These are phyloP conservation scores for Phaenicophaeus curvirostris DNA, from an alignment of 2,797 vertebrate species.

Conservation along the genomic window DNA sequence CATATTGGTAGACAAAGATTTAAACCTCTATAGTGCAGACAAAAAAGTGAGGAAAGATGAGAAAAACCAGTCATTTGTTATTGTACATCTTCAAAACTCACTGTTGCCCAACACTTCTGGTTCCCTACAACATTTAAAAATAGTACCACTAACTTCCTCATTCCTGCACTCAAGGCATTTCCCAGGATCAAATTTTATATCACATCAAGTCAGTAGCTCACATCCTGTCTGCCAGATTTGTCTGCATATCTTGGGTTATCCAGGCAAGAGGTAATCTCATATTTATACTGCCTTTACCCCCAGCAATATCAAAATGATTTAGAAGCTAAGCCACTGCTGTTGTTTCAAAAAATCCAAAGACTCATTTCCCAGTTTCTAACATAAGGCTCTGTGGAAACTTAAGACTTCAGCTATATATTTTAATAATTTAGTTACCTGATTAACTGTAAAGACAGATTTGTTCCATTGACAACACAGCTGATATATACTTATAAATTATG, in stretches of 20 bases:
- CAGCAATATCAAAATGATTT: neutral
- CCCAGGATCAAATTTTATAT: constrained; percentile 38
- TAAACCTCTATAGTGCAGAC: neutral
- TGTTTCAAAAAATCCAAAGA: neutral
- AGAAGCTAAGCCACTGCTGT: neutral
- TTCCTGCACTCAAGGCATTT: constrained; percentile 39
- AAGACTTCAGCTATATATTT: neutral
- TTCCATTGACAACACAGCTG: neutral
- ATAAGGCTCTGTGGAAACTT: neutral
- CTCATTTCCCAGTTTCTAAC: neutral
- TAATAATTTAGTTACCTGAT: neutral
- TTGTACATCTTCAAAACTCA: constrained; percentile 17
- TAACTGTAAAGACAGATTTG: neutral
- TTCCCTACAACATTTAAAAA: constrained; percentile 46
- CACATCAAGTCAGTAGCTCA: constrained; percentile 19
- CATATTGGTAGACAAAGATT: neutral
- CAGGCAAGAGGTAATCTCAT: neutral
- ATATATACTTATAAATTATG: neutral
- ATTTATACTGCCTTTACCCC: neutral
- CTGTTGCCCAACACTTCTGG: neutral
- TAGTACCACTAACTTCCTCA: constrained; percentile 51
- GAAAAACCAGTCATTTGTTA: neutral
- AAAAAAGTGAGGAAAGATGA: neutral
- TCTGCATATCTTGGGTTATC: neutral
- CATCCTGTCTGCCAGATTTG: neutral